Evolutionary conservation across 1,140 invertebrate genomes (phyloP), one percentile per base, ranked within the genome.

Genomic region (Solen grandis): DNA sequence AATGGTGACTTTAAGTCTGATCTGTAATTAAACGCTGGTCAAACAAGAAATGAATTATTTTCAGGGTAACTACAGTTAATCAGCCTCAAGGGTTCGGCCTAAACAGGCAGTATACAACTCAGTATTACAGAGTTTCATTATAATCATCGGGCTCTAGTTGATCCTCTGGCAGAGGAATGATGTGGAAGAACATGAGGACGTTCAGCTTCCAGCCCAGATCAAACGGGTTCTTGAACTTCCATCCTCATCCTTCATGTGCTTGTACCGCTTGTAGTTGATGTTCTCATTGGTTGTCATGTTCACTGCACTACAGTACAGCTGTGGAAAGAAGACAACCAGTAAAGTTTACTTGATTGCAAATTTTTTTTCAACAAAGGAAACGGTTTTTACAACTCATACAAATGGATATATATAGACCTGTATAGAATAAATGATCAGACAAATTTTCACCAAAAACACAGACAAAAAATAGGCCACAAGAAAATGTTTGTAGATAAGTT

Each of bases 261-360:
- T 95, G 89, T 98, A 98, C 27, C 96, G 93, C 88, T 97, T 97
- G 87, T 96, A 96, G 92, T 97, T 97, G 86, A 98, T 96, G 95
- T 97, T 96, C 92, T 98, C 97, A 89, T 98, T 98, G 22, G 97
- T 98, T 10, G 97, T 98, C 19, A 98, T 92, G 92, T 98, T 98
- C 95, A 96, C 96, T 85, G 96, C 62, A 8, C 86, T 87, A 76
- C 88, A 82, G 54, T 84, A 81, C 19, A 88, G 50, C 91, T 92
- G 85, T 41, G 88, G 72, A 63, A 68, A 35, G 69, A 57, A 65
- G 31, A 31, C 8, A 29, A 35, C 33, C 22, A 68, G 35, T 22
- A 54, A 33, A 78, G n/a, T n/a, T n/a, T n/a, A n/a, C n/a, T n/a
- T 19, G 10, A 59, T 19, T 13, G 13, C 25, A 13, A 59, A 13